Base-by-base conservation (phyloP, 2,113 vertebrate species). In the Engraulis encrasicolus region DNA sequence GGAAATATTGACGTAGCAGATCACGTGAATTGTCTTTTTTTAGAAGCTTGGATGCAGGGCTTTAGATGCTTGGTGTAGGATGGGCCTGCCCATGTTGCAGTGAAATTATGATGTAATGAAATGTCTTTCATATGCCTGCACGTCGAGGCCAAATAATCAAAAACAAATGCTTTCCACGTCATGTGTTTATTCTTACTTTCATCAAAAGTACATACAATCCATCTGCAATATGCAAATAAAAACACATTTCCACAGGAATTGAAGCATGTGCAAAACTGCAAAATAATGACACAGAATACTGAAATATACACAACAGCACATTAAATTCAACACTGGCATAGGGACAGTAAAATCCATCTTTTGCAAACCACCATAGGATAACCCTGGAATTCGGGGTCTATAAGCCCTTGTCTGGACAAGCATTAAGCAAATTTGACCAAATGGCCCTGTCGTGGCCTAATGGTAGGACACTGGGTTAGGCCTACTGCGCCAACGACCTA, bases 1-100 rank as follows among this genome's bases (percentile, higher is more conserved):
- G 83, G 89, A 90, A 87, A 89, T 31, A 27, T 74, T 74, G 31
- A 74, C 66, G 27, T 34, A 6, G 34, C 80, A 1, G 2, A 40
- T 38, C 2, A 91, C 92, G 92, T 94, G 91, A 93, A 88, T 50
- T 54, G 85, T 78, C 79, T 78, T 85, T 71, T 80, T 54, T 78
- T 71, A 50, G 66, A 74, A 2, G 52, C 34, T n/a, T 18, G 20
- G 23, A 38, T 50, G 34, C 23, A 23, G 54, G 52, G 52, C 52
- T 54, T 20, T 54, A 20, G 52, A 54, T 54, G 52, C 52, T 4
- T 20, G 52, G 66, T 12, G 12, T 74, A 23, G n/a, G 4, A 66
- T 31, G 12, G 66, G 66, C 31, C 66, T 74, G 66, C 31, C 66
- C 58, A 9, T 66, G 58, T 66, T 74, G 66, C 66, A 34, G 66